Evolutionary conservation across 2,888 invertebrate genomes (phyloP).

Genomic region (Hemistola chrysoprasaria): DNA sequence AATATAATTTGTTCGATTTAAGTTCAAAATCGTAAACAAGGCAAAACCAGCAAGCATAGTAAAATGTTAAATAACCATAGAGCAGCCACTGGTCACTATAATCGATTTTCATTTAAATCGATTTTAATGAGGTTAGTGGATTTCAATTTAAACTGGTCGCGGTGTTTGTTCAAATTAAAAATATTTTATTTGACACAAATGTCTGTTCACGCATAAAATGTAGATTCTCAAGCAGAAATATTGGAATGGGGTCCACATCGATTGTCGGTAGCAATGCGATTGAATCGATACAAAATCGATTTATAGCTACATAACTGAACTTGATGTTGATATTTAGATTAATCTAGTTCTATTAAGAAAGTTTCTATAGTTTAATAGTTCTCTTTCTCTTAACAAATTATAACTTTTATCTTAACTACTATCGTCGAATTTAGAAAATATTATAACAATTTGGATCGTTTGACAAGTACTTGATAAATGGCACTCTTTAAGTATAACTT

Average conservation of each 20-base stretch:
- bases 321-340: too few species aligned
- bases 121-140: conserved; percentile 54
- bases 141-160: conserved; percentile 47
- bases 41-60: background rate
- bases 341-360: too few species aligned
- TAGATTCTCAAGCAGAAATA: conserved; percentile 5
- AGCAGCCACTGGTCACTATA: conserved; percentile 22
- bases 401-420: too few species aligned
- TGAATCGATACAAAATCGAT: conserved; percentile 1
- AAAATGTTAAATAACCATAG: background rate
- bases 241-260: conserved; percentile 3
- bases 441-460: too few species aligned
- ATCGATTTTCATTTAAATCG: conserved; percentile 38
- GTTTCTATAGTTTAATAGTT: too few species aligned
- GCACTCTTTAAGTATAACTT: too few species aligned
- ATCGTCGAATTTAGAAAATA: too few species aligned
- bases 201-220: conserved; percentile 3
- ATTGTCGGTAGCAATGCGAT: conserved; percentile 7
- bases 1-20: too few species aligned
- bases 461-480: too few species aligned
- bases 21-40: too few species aligned
- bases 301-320: too few species aligned
- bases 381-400: too few species aligned
- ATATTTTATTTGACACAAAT: conserved; percentile 4
- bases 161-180: conserved; percentile 16